Percentiles rank a stretch among this genome's conserved stretches.
Conservation (phyloP, 2,113 vertebrate genomes). For the Promerops cafer region DNA sequence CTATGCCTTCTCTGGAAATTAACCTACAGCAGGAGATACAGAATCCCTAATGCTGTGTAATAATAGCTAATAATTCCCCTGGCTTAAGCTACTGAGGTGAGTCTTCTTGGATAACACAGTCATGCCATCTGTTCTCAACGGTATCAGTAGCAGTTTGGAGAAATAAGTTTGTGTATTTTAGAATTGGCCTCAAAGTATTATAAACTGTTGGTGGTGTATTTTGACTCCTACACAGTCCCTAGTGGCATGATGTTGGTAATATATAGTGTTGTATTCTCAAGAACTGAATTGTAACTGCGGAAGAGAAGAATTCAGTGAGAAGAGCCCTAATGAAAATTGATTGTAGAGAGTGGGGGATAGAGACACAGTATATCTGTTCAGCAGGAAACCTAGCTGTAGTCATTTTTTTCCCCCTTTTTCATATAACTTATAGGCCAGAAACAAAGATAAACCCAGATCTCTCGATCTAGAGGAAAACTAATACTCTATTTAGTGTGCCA, state of each 20-base stretch:
- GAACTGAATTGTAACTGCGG: neutral
- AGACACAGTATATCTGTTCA: neutral
- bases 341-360: neutral
- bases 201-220: neutral
- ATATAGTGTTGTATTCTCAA: neutral
- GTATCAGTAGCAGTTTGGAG: neutral
- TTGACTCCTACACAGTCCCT: neutral
- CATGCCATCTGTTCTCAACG: neutral
- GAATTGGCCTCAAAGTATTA: neutral
- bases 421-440: neutral
- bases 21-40: neutral
- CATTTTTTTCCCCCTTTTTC: neutral
- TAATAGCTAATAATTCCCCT: neutral
- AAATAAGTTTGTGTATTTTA: neutral
- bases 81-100: neutral
- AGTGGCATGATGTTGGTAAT: neutral
- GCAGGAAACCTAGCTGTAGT: neutral
- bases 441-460: slow-evolving; percentile 38
- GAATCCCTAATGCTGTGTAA: neutral
- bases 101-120: neutral
- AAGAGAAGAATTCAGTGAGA: neutral
- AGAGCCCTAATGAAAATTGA: slow-evolving; percentile 50
- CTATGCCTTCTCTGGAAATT: neutral
- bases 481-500: slow-evolving; percentile 1
- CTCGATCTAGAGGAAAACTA: slow-evolving; percentile 3